phyloP scores from a whole-genome alignment of 2,113 vertebrate genomes.

The Nicator chloris region DNA sequence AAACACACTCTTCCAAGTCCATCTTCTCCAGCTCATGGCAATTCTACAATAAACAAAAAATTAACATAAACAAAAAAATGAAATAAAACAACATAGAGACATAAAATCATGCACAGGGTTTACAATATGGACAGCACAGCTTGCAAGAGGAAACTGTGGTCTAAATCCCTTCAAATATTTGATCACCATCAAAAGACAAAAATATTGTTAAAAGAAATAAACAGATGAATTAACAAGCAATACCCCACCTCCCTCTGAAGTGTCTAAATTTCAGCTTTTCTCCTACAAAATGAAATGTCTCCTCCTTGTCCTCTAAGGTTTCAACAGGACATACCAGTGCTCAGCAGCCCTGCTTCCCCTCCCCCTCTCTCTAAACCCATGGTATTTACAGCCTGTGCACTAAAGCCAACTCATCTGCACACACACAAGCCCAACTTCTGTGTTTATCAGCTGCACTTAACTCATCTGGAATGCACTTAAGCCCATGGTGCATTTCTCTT shows the following conservation, averaged over 20 bases:
- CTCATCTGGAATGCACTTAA: background rate
- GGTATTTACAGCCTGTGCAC: background rate
- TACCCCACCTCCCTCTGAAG: background rate
- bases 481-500: background rate
- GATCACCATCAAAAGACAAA: background rate
- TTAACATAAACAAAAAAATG: background rate
- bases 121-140: background rate
- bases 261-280: background rate
- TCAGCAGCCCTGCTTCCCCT: background rate
- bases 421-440: background rate
- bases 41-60: conserved; percentile 73
- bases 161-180: background rate
- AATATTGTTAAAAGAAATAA: background rate
- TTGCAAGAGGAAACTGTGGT: background rate
- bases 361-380: background rate
- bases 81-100: background rate
- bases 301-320: background rate
- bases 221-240: background rate
- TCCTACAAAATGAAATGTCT: background rate
- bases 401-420: background rate
- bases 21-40: conserved; percentile 95
- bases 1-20: conserved; percentile 93
- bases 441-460: background rate
- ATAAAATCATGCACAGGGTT: background rate
- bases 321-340: background rate